Evolutionary conservation across 53 echinoderm and acorn worm genomes (phyloP).

Genomic region (Mesocentrotus franciscanus): DNA sequence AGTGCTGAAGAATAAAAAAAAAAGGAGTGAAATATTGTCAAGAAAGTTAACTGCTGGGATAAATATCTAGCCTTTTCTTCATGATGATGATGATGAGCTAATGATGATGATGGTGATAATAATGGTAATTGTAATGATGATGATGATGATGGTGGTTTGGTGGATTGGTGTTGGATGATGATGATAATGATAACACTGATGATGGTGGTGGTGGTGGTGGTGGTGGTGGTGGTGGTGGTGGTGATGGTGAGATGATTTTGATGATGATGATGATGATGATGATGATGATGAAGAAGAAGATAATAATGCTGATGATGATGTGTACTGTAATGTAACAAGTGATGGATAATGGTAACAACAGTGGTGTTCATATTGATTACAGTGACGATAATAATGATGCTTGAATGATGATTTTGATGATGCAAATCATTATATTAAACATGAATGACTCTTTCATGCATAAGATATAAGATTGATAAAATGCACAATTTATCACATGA

Average conservation of each 20-base stretch:
- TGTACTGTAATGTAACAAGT: not conserved
- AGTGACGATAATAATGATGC: not conserved
- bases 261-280: not conserved
- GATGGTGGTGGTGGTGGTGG: not conserved
- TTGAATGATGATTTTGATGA: not conserved
- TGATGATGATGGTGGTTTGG: not conserved
- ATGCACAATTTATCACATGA: not conserved
- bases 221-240: not conserved
- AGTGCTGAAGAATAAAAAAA: constrained; percentile 65
- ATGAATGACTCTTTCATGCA: not conserved
- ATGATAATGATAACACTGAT: not conserved
- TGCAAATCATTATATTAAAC: not conserved
- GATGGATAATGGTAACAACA: not conserved
- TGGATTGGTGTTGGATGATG: not conserved
- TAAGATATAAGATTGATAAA: not conserved
- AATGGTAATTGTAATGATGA: not conserved
- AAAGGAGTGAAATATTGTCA: not conserved
- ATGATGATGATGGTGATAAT: not conserved
- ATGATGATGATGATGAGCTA: not conserved
- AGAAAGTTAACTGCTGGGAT: not conserved
- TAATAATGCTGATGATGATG: not conserved
- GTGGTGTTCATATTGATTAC: too few relatives aligned
- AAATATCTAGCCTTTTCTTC: not conserved
- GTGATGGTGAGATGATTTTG: not conserved
- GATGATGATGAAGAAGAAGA: not conserved